These are phyloP conservation scores for Gerris lacustris DNA, from an alignment of 2,888 invertebrate genomes.

Conservation along the genomic window DNA sequence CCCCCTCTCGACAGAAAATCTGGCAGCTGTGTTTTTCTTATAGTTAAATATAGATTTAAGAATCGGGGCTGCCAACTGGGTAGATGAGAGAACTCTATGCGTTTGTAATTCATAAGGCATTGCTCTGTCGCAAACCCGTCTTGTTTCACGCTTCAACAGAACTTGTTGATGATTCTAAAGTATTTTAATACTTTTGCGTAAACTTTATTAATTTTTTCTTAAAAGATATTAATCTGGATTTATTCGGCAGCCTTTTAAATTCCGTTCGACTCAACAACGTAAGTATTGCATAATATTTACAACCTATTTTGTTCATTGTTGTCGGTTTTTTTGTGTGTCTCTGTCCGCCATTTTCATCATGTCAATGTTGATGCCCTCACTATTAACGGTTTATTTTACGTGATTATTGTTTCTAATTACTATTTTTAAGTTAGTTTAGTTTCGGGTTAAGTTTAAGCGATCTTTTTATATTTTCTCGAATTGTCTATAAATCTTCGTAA, in stretches of 20 bases:
- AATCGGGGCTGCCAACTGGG: background rate
- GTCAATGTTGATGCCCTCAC: no score
- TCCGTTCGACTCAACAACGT: constrained; percentile 18
- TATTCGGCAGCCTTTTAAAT: constrained; percentile 18
- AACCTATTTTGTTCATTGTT: no score
- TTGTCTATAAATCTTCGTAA: no score
- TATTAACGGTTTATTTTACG: no score
- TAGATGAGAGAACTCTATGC: background rate
- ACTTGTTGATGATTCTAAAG: background rate
- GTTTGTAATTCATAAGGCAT: background rate
- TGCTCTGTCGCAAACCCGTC: background rate
- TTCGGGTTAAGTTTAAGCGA: no score
- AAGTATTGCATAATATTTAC: constrained; percentile 13
- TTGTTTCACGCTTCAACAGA: background rate
- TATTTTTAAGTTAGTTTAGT: no score
- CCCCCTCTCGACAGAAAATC: background rate
- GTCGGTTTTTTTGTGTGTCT: no score
- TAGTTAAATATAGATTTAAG: background rate
- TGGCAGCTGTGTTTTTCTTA: background rate
- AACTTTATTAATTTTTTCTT: background rate
- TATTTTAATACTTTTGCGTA: background rate
- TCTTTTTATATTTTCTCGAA: no score
- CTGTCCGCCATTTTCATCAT: no score
- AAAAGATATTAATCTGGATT: constrained; percentile 17
- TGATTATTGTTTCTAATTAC: no score